phyloP scores from a whole-genome alignment of 2,888 invertebrate species.

The Busseola fusca region DNA sequence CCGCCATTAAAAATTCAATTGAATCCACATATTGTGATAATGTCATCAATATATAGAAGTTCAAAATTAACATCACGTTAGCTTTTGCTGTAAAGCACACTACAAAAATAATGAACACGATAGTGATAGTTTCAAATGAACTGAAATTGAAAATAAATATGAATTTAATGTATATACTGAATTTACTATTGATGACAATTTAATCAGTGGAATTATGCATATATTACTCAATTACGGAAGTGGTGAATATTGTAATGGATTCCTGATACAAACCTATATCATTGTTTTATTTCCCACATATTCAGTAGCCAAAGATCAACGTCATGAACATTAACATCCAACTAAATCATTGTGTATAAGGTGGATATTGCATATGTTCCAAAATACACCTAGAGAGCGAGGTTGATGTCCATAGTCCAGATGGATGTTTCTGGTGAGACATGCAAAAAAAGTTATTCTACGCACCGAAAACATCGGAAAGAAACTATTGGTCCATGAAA shows the following conservation, averaged over 20 bases:
- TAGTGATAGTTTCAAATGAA: slow-evolving; percentile 1
- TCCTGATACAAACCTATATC: slow-evolving; percentile 13
- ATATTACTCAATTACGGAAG: slow-evolving; percentile 14
- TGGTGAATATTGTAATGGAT: not conserved
- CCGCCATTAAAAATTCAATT: slow-evolving; percentile 26
- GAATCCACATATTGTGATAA: slow-evolving; percentile 25
- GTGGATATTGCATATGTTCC: not conserved
- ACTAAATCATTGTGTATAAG: not conserved
- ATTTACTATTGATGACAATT: slow-evolving; percentile 13
- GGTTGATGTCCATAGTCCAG: too few relatives aligned
- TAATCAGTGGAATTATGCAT: slow-evolving; percentile 1
- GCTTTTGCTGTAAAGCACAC: slow-evolving; percentile 5
- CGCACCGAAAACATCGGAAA: not conserved
- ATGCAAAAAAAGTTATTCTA: not conserved
- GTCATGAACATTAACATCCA: not conserved
- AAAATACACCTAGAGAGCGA: not conserved
- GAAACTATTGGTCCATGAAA: not conserved
- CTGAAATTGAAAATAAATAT: slow-evolving; percentile 16
- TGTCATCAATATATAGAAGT: slow-evolving; percentile 15
- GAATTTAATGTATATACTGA: slow-evolving; percentile 25
- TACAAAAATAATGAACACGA: slow-evolving; percentile 29
- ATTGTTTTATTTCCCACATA: not conserved
- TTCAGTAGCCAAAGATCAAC: not conserved
- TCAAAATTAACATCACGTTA: slow-evolving; percentile 19
- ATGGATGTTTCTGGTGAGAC: not conserved